Conservation (phyloP, 2,888 invertebrate species). For the Nomada goodeniana region DNA sequence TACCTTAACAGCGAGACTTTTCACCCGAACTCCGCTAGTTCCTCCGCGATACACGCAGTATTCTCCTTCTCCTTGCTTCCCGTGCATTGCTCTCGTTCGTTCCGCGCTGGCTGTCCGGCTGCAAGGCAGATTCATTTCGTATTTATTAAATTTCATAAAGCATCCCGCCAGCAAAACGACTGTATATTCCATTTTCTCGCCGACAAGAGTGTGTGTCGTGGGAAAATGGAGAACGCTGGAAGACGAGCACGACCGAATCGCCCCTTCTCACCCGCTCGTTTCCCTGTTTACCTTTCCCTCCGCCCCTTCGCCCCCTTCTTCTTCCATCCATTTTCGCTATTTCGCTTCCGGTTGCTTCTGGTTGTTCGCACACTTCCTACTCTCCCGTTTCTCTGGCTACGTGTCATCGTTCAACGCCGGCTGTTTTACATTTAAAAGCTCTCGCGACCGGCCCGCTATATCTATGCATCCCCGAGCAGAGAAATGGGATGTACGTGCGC, state of each 20-base stretch:
- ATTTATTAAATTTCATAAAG: conserved; percentile 83
- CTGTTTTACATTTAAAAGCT: conserved; percentile 80
- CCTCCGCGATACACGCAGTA: conserved; percentile 28
- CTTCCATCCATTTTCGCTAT: neutral
- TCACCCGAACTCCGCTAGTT: conserved; percentile 26
- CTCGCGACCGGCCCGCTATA: conserved; percentile 55
- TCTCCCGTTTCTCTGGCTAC: conserved; percentile 64
- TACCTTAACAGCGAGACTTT: conserved; percentile 51
- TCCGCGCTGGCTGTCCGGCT: conserved; percentile 18
- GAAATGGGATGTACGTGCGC: conserved; percentile 35
- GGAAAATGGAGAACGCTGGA: conserved; percentile 74
- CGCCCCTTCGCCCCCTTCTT: neutral
- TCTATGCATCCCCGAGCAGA: conserved; percentile 16
- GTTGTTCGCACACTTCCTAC: conserved; percentile 30
- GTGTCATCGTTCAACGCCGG: conserved; percentile 74
- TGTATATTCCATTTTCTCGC: conserved; percentile 82
- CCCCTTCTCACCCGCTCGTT: neutral
- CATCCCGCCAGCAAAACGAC: conserved; percentile 74
- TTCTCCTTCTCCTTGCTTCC: neutral
- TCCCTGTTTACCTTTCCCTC: conserved; percentile 9
- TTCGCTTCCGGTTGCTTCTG: conserved; percentile 4
- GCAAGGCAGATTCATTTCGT: conserved; percentile 79
- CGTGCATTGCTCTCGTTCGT: neutral
- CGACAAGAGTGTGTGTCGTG: conserved; percentile 61
- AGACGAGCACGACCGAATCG: conserved; percentile 69